Evolutionary conservation across 2,888 invertebrate species (phyloP).

Genomic region (Lissocephala sabroskyi): DNA sequence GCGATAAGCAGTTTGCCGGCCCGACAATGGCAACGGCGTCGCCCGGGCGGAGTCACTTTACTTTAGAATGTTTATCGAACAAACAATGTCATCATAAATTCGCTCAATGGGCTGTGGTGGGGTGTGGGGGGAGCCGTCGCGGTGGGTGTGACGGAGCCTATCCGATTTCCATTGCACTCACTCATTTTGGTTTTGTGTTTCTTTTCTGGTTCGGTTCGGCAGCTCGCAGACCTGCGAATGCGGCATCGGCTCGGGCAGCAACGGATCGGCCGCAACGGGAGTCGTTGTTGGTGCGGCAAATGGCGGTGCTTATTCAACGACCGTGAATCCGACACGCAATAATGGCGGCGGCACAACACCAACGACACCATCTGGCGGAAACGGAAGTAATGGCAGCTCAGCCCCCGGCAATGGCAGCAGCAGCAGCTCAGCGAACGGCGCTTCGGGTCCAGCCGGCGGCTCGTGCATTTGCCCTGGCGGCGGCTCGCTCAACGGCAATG

Average conservation of each 20-base stretch:
- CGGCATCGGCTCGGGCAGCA: constrained; percentile 61
- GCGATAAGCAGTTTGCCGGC: constrained; percentile 15
- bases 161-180: neutral
- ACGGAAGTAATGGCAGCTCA: constrained; percentile 46
- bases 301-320: constrained; percentile 64
- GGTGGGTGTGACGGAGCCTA: neutral
- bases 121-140: no score
- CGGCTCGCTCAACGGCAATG: constrained; percentile 20
- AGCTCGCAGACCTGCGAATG: constrained; percentile 72
- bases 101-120: no score
- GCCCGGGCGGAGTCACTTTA: constrained; percentile 33
- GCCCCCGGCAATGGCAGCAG: constrained; percentile 30
- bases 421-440: constrained; percentile 17
- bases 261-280: constrained; percentile 54
- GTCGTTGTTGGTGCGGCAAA: constrained; percentile 27
- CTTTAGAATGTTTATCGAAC: constrained; percentile 61
- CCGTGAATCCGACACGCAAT: constrained; percentile 68
- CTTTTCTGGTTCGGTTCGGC: constrained; percentile 23
- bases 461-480: constrained; percentile 16
- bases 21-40: no score
- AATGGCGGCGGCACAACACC: constrained; percentile 67
- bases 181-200: neutral
- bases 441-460: constrained; percentile 37
- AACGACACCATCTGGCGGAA: constrained; percentile 64
- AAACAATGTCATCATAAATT: constrained; percentile 66